A percentile compares a stretch with the other conserved stretches of the same genome.
phyloP scores from a whole-genome alignment of 2,113 vertebrate genomes.

The Lonchura striata region DNA sequence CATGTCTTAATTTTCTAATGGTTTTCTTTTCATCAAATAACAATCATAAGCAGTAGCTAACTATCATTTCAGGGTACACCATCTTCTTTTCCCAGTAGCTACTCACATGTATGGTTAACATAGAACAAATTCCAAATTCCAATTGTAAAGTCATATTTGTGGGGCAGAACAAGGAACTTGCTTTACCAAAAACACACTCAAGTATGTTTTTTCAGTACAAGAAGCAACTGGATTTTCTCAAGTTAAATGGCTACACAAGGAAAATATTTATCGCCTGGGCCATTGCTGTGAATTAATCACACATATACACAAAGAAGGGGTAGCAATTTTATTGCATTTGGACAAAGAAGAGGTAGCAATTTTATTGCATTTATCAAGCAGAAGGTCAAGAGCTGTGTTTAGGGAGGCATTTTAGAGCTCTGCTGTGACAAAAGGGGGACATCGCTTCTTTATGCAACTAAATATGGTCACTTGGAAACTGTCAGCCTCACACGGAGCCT shows the following conservation, averaged over 20 bases:
- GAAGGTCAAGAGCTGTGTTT: not conserved
- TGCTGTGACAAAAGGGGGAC: constrained; percentile 19
- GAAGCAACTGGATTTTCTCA: not conserved
- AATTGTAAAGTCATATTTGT: not conserved
- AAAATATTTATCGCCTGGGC: not conserved
- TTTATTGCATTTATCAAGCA: constrained; percentile 5
- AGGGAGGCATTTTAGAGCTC: constrained; percentile 1
- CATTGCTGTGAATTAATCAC: not conserved
- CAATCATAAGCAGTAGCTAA: not conserved
- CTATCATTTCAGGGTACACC: not conserved
- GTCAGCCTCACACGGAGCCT: not conserved
- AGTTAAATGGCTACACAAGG: not conserved
- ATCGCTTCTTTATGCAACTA: not conserved
- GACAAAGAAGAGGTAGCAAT: not conserved
- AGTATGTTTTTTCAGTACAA: not conserved
- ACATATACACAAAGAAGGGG: not conserved
- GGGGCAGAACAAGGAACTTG: not conserved
- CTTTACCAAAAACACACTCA: not conserved
- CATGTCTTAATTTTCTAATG: not conserved
- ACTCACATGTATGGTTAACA: not conserved
- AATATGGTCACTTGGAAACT: not conserved
- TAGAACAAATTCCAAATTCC: not conserved
- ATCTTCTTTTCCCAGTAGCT: not conserved
- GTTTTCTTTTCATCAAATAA: not conserved
- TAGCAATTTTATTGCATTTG: not conserved